Evolutionary conservation across 1,140 invertebrate genomes (phyloP), one percentile per base, ranked within the genome.

Genomic region (Nasonia longicornis): DNA sequence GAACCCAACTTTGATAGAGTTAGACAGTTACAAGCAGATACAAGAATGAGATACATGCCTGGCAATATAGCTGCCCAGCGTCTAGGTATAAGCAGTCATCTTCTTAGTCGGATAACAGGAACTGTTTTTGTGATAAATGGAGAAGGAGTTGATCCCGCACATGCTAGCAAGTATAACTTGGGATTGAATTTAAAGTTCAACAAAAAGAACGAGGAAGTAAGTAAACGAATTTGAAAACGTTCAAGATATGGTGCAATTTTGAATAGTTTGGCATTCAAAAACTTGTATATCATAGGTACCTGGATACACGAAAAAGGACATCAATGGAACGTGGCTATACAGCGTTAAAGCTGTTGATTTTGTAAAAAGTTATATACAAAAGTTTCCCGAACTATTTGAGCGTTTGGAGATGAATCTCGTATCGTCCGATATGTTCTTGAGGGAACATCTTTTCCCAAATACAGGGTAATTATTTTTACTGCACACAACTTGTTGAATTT

Each of bases 121-220:
- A 93, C 93, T 4, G 92, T 98, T 69, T 95, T 94, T 81, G 92
- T 97, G 16, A 89, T 91, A 8, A 84, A 87, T 77, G 82, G 0
- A 91, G 91, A 80, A 8, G 77, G 84, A 0, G 77, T 86, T 3
- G 86, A 88, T 20, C 14, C 84, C 8, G 77, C 88, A 16, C 89
- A 92, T 70, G 85, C 87, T 8, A 88, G 89, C n/a, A 95, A 94
- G 87, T 87, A 95, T 31, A 98, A 99, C 87, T 93, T 99, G 42
- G 98, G 98, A 0, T 91, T 99, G 14, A 97, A 98, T 89, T 91
- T 99, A 1, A 99, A 99, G 88, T 97, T 96, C 85, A 96, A 95
- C 75, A 97, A 96, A 88, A 94, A 89, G 58, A 94, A 94, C 83
- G 90, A 93, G 87, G 93, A 95, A 90, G 95, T 95, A 86, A 86